Conservation (phyloP, 2,888 invertebrate species). For the Orchesella flavescens region DNA sequence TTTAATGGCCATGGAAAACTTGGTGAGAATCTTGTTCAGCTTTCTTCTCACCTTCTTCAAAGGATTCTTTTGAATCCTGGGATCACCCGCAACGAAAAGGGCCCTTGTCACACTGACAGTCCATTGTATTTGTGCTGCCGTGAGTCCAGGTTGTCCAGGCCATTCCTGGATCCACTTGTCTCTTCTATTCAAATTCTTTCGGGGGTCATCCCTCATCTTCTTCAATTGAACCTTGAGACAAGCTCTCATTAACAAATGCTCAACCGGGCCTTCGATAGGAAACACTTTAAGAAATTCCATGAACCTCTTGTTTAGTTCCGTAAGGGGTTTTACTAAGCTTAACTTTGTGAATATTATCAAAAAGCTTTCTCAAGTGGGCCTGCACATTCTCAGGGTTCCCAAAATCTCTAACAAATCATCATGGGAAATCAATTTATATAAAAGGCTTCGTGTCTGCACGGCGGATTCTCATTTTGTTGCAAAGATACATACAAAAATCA, state of each 20-base stretch:
- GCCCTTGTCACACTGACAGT: slow-evolving; percentile 89
- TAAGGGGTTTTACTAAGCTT: slow-evolving; percentile 80
- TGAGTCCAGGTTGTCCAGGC: slow-evolving; percentile 89
- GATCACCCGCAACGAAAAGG: slow-evolving; percentile 74
- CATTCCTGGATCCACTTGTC: slow-evolving; percentile 90
- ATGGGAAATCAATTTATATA: too few species aligned
- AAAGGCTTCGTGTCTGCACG: too few species aligned
- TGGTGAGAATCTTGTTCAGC: slow-evolving; percentile 82
- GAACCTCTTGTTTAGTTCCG: slow-evolving; percentile 52
- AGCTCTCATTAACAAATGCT: slow-evolving; percentile 80
- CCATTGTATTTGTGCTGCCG: slow-evolving; percentile 89
- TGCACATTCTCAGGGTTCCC: slow-evolving; percentile 85
- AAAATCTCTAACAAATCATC: slow-evolving; percentile 86
- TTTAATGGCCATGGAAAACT: slow-evolving; percentile 86
- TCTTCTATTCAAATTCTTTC: slow-evolving; percentile 83
- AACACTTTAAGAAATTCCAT: slow-evolving; percentile 81
- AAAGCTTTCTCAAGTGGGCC: slow-evolving; percentile 89
- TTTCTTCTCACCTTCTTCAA: slow-evolving; percentile 87
- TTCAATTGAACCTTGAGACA: slow-evolving; percentile 76
- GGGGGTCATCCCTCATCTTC: slow-evolving; percentile 81
- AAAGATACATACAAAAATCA: too few species aligned
- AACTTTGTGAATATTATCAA: slow-evolving; percentile 87
- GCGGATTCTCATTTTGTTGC: too few species aligned
- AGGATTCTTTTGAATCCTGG: slow-evolving; percentile 83
- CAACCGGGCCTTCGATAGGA: slow-evolving; percentile 86